Base-by-base conservation (phyloP, 2,113 vertebrate species). In the Mola mola region DNA sequence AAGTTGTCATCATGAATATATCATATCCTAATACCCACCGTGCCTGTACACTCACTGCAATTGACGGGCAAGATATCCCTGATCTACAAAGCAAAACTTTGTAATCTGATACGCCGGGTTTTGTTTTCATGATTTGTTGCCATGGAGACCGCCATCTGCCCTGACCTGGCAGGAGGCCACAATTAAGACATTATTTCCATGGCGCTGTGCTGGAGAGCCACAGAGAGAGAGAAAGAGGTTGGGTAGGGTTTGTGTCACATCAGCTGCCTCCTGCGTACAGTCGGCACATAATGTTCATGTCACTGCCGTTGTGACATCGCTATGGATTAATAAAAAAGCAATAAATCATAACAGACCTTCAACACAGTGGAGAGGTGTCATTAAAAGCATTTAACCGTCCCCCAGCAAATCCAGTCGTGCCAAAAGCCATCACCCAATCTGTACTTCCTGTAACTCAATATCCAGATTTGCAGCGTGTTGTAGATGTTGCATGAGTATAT, bases 91-190 rank as follows among this genome's bases (percentile, higher is more conserved):
- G n/a, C n/a, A n/a, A n/a, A n/a, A n/a, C n/a, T n/a, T n/a, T n/a
- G n/a, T n/a, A 6, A 43, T 37, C 17, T 55, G 2, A 37, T 44
- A 22, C 43, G 26, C 58, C 38, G 31, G 37, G 43, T n/a, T 74
- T 72, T 22, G 13, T 41, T 48, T 65, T 49, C 22, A 50, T 26
- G 19, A 55, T 71, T 60, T 55, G 12, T 78, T 72, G 61, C 37
- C 52, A 58, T 21, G 25, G 31, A 40, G 40, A 72, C 38, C 13
- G 7, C 75, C 70, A 78, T 82, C 70, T 83, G 81, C 49, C 26
- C 65, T 59, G 29, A 40, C 22, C 60, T 72, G 61, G 71, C 76
- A 50, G 19, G 13, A 1, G 20, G 34, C 46, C 43, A 42, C 40
- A 75, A 70, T 74, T 57, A 61, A 62, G 46, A 70, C 48, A 37